Conservation (phyloP, 2,797 vertebrate species). For the Aselliscus stoliczkanus region DNA sequence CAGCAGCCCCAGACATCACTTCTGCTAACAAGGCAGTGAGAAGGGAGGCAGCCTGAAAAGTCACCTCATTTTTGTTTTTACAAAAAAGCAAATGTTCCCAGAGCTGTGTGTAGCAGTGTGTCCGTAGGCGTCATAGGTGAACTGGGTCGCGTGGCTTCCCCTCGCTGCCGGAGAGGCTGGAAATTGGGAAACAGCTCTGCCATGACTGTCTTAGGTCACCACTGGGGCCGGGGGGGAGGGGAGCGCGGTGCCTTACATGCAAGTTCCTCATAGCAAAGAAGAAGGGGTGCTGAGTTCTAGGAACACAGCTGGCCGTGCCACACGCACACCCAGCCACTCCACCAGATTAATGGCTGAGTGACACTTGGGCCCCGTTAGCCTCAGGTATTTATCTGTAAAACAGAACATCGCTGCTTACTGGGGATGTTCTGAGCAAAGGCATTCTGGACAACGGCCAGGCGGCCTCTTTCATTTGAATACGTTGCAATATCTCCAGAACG, state of each 20-base stretch:
- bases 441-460: not conserved
- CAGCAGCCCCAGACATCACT: not conserved
- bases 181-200: not conserved
- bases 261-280: not conserved
- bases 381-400: not conserved
- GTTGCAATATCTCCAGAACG: too few relatives aligned
- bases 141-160: not conserved
- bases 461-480: not conserved
- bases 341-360: not conserved
- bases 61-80: not conserved
- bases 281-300: not conserved
- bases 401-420: fast-evolving
- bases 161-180: not conserved
- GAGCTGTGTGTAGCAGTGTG: not conserved
- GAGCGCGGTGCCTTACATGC: too few relatives aligned
- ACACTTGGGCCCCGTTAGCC: not conserved
- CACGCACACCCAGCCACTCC: not conserved
- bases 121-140: not conserved
- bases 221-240: not conserved
- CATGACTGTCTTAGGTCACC: not conserved
- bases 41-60: not conserved
- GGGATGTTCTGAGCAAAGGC: too few relatives aligned
- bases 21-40: not conserved
- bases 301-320: fast-evolving
- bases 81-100: not conserved